These are phyloP conservation scores for Cyprinella venusta DNA, from an alignment of 2,797 vertebrate species.

Conservation along the genomic window DNA sequence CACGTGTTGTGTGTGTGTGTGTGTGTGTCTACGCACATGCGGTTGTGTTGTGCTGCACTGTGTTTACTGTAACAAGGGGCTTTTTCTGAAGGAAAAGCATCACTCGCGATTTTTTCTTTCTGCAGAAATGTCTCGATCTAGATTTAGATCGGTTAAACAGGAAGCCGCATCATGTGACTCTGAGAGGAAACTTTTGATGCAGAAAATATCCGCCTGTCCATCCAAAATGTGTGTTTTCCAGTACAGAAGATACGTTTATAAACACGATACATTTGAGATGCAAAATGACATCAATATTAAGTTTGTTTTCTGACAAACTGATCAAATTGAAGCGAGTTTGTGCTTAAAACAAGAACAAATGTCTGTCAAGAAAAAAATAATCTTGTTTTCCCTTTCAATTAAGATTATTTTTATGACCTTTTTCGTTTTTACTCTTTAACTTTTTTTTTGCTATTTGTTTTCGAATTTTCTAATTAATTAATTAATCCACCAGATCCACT, in stretches of 20 bases:
- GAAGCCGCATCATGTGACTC: conserved; percentile 5
- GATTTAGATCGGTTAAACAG: background rate
- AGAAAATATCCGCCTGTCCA: background rate
- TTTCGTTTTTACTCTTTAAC: no score
- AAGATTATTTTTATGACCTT: no score
- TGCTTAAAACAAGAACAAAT: background rate
- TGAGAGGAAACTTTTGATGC: background rate
- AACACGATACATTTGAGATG: background rate
- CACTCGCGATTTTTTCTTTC: background rate
- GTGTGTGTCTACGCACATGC: background rate
- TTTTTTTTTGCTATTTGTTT: no score
- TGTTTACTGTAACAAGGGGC: background rate
- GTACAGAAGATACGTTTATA: background rate
- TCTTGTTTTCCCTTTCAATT: no score
- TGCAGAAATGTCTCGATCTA: background rate
- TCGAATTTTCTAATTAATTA: no score
- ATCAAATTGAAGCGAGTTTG: background rate
- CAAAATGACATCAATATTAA: background rate
- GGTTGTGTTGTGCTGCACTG: background rate
- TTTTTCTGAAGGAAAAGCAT: background rate
- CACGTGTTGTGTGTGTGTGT: background rate
- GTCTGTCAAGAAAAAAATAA: no score
- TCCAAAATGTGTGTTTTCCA: background rate
- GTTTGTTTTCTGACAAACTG: background rate
- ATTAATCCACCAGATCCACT: no score